A percentile compares a stretch with the other conserved stretches of the same genome.
These are phyloP conservation scores for Brachymystax lenok DNA, from an alignment of 2,797 vertebrate species.

Conservation along the genomic window DNA sequence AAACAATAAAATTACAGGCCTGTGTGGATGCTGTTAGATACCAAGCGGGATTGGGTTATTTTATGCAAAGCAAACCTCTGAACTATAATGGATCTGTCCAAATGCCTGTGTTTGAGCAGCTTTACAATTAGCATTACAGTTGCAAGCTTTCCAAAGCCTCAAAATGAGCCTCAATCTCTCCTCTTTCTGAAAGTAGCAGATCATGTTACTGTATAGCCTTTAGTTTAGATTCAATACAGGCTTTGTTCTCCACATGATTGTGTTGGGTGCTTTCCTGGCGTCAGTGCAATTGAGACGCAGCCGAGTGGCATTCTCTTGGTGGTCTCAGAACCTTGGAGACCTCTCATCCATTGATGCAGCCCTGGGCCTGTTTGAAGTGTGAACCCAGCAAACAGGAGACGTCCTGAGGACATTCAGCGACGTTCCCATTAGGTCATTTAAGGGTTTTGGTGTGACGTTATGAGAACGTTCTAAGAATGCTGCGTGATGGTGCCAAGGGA, in stretches of 20 bases:
- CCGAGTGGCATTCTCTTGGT: conserved; percentile 21
- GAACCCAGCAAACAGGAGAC: not conserved
- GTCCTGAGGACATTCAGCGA: too few species aligned
- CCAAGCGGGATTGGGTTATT: conserved; percentile 46
- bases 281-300: conserved; percentile 49
- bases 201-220: conserved; percentile 5
- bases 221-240: conserved; percentile 29
- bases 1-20: conserved; percentile 61
- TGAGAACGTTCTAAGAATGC: too few species aligned
- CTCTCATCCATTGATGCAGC: conserved; percentile 40
- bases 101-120: conserved; percentile 34
- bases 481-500: too few species aligned
- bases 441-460: too few species aligned
- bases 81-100: conserved; percentile 56
- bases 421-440: too few species aligned
- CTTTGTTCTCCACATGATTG: conserved; percentile 39
- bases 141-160: conserved; percentile 39
- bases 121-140: conserved; percentile 38
- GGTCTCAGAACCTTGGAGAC: conserved; percentile 31
- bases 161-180: conserved; percentile 28
- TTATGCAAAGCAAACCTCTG: conserved; percentile 47
- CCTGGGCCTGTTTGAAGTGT: conserved; percentile 43
- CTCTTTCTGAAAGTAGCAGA: conserved; percentile 15
- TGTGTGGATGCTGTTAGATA: conserved; percentile 46
- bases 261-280: conserved; percentile 41